These are phyloP conservation scores for Geopemphigus sp. DNA, from an alignment of 1,140 invertebrate species.

Conservation along the genomic window DNA sequence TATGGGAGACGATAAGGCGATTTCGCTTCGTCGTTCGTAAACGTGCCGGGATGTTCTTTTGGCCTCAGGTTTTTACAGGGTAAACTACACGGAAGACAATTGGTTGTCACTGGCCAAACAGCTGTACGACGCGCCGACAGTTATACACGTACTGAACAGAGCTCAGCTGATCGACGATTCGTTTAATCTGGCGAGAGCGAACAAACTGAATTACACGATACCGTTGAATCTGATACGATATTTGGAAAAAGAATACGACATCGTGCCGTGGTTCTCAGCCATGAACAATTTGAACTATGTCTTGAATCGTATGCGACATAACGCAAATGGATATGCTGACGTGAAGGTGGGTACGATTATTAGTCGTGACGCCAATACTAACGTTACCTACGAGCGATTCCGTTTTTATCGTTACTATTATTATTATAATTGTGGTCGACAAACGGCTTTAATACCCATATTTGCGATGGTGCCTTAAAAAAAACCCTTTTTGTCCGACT, in stretches of 20 bases:
- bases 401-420: no score
- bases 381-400: no score
- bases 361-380: no score
- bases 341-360: not conserved
- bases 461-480: no score
- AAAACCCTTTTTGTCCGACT: no score
- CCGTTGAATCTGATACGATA: constrained; percentile 28
- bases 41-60: no score
- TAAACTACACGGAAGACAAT: constrained; percentile 70
- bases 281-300: not conserved
- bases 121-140: constrained; percentile 57
- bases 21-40: not conserved
- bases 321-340: not conserved
- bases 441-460: no score
- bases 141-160: constrained; percentile 63
- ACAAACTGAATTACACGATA: constrained; percentile 44
- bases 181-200: constrained; percentile 68
- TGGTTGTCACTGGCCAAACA: constrained; percentile 65
- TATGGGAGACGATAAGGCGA: not conserved
- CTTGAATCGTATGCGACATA: constrained; percentile 8
- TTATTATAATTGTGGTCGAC: no score
- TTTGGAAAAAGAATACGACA: constrained; percentile 66
- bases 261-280: constrained; percentile 62
- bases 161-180: constrained; percentile 81
- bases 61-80: constrained; percentile 65